phyloP scores from a whole-genome alignment of 1,140 invertebrate genomes.

The Atta cephalotes region DNA sequence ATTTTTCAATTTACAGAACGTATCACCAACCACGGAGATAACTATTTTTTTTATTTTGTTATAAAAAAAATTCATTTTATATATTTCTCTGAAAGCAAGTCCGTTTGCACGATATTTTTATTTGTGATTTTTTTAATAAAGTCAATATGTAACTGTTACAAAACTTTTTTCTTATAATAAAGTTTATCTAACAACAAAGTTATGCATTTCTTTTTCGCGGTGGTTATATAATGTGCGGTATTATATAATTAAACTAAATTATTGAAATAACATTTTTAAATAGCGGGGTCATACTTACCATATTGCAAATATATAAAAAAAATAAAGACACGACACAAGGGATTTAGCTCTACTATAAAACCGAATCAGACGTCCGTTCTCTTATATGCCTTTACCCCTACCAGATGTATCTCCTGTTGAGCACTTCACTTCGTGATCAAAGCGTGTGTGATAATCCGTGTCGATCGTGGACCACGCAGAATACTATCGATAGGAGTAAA shows the following conservation, averaged over 20 bases:
- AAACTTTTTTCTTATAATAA: not conserved
- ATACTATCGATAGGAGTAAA: not conserved
- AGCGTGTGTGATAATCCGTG: constrained; percentile 73
- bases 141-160: not conserved
- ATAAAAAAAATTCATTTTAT: not conserved
- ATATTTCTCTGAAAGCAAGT: constrained; percentile 23
- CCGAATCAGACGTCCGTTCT: constrained; percentile 79
- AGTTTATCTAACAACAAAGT: not conserved
- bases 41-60: constrained; percentile 12
- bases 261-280: constrained; percentile 8
- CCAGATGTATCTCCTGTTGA: constrained; percentile 65
- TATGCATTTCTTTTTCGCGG: not conserved
- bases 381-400: constrained; percentile 84
- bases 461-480: constrained; percentile 60
- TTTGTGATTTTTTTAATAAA: not conserved
- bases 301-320: constrained; percentile 55
- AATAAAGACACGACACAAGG: constrained; percentile 72
- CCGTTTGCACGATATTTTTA: not conserved
- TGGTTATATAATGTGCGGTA: constrained; percentile 10
- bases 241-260: not conserved
- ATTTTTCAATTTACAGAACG: not conserved
- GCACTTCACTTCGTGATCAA: constrained; percentile 76
- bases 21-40: not conserved
- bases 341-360: constrained; percentile 83
- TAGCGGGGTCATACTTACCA: constrained; percentile 65